Evolutionary conservation across 2,888 invertebrate species (phyloP), one percentile per base, ranked within the genome.

Genomic region (Eupithecia insigniata): DNA sequence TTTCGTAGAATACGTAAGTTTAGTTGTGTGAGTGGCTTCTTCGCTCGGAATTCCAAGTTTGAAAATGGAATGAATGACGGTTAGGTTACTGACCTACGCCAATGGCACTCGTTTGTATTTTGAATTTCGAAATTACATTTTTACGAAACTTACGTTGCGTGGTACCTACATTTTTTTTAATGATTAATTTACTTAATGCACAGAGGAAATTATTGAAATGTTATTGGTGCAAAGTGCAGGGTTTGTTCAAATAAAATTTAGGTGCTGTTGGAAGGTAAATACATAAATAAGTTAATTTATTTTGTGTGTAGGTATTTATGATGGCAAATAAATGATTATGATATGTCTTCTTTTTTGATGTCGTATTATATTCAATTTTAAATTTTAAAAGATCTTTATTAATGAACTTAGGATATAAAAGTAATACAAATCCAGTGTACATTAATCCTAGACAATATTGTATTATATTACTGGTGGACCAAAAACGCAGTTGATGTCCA

Each of bases 21-120:
- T 74, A 80, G 66, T 58, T 81, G 90, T 91, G 91, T 90, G 90
- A 86, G 92, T 89, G 85, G 81, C 87, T 91, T 90, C 92, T 92
- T 91, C 91, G 89, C 87, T 87, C 88, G 88, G 90, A 90, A 90
- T 92, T 92, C 89, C 90, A 93, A 93, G 89, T 92, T 93, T 91
- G 89, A 90, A 92, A 91, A 91, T 91, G 90, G 90, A 92, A 92
- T 92, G 91, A 93, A 92, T 92, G 92, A 90, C 92, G 92, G 87
- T 89, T 88, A 89, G 92, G 92, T 93, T 90, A 88, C 91, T 91
- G 91, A 93, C 92, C 93, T 92, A 91, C 81, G 89, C 83, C 89
- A 90, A 75, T 78, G 75, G 76, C 71, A 70, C 70, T 73, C 72
- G 71, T 76, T 79, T 73, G 71, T 76, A 74, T 76, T 79, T 75